Evolutionary conservation across 2,888 invertebrate species (phyloP), one percentile per base, ranked within the genome.

Genomic region (Nipponacmea schrenckii): DNA sequence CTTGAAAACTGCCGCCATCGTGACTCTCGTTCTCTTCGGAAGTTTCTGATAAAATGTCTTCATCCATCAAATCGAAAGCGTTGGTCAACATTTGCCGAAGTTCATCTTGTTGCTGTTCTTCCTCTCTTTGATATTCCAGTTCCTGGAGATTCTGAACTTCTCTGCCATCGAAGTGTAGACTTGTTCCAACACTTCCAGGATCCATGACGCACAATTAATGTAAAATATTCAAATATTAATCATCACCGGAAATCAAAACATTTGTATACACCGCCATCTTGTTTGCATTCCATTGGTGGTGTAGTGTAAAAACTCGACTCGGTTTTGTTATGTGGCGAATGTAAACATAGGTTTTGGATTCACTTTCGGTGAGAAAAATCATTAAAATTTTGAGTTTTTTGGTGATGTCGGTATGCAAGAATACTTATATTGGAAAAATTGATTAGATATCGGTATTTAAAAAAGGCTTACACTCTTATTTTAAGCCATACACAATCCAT

Each of bases 31-130:
- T 83, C 17, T 83, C 83, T 62, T 83, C 81, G 0, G 83, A 82
- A 10, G 82, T 81, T 31, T 79, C 80, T 5, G 84, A 85, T 31
- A 84, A 76, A 26, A 82, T 81, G 64, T 85, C 85, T 71, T 86
- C 86, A 56, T 83, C 83, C 3, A 83, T 77, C 62, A 83, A 74
- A 69, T 85, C 85, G 69, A 87, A 84, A 1, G 83, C 87, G 74
- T 83, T 81, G 0, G 83, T 83, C 68, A 87, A 74, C 62, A 85
- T 72, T 39, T 83, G 80, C 48, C 82, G 76, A 26, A 87, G 70
- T 86, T 87, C 86, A 75, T 85, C 81, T 66, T 86, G 81, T 64
- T 86, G 80, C 24, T 83, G 83, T 68, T 85, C 80, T 56, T 87
- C 86, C 68, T 87, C 87, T 44, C 82, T 77, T 20, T 83, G 79